These are phyloP conservation scores for Dissostichus mawsoni DNA, from an alignment of 2,113 vertebrate genomes.

Conservation along the genomic window DNA sequence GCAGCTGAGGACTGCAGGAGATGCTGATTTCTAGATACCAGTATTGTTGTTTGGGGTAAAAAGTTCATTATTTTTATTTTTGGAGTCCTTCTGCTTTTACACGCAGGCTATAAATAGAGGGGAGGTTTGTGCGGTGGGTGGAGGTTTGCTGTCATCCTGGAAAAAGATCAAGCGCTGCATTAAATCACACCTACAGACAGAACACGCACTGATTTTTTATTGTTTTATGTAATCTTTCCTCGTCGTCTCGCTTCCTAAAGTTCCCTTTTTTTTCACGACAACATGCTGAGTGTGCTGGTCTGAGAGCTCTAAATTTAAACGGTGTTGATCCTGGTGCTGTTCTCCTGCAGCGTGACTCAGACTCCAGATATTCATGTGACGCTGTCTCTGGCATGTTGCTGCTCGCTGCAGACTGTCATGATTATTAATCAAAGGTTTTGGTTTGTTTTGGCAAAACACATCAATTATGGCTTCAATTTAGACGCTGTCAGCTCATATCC, in stretches of 20 bases:
- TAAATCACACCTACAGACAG: slow-evolving; percentile 38
- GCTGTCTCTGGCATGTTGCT: slow-evolving; percentile 36
- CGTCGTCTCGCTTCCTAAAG: slow-evolving; percentile 31
- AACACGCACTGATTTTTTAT: not conserved
- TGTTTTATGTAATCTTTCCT: slow-evolving; percentile 39
- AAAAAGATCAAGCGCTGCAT: slow-evolving; percentile 55
- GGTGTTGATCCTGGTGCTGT: slow-evolving; percentile 46
- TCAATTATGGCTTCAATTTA: slow-evolving; percentile 3
- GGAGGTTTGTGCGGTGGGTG: slow-evolving; percentile 48
- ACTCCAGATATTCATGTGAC: slow-evolving; percentile 53
- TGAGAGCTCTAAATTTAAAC: slow-evolving; percentile 67
- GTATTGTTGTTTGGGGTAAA: slow-evolving; percentile 78
- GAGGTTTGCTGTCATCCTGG: slow-evolving; percentile 65
- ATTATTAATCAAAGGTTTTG: slow-evolving; percentile 26
- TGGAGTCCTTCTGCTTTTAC: slow-evolving; percentile 66
- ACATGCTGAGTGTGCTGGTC: slow-evolving; percentile 60
- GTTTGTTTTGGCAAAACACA: slow-evolving; percentile 35
- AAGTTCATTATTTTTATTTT: slow-evolving; percentile 78
- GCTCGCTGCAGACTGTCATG: slow-evolving; percentile 23
- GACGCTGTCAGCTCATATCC: not conserved
- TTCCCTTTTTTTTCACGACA: slow-evolving; percentile 23
- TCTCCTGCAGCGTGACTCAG: slow-evolving; percentile 65
- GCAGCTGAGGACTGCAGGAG: not conserved
- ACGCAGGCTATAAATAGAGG: slow-evolving; percentile 65
- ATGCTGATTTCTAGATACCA: slow-evolving; percentile 61